phyloP scores from a whole-genome alignment of 1,140 invertebrate genomes.

The Leptestheria dahalacensis region DNA sequence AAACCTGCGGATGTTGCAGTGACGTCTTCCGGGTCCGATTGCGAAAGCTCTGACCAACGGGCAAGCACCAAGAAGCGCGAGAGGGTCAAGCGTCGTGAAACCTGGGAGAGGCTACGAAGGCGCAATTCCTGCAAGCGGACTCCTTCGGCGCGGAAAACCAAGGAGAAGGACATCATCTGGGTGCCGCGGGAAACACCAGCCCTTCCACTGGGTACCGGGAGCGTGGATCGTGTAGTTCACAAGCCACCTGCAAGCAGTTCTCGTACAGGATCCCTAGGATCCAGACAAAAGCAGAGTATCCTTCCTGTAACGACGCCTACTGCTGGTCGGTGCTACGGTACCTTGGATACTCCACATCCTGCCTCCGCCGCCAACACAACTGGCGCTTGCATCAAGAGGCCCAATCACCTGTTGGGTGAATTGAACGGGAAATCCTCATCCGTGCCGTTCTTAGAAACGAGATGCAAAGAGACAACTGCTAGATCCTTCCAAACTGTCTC shows the following conservation, averaged over 20 bases:
- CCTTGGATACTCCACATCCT: too few relatives aligned
- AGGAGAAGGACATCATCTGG: background rate
- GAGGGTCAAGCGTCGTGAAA: slow-evolving; percentile 7
- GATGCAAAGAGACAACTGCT: too few relatives aligned
- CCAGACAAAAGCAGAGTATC: too few relatives aligned
- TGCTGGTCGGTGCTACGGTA: too few relatives aligned
- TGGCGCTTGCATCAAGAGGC: too few relatives aligned
- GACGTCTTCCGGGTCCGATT: background rate
- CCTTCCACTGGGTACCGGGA: background rate
- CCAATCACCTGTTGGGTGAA: background rate
- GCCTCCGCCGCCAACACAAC: too few relatives aligned
- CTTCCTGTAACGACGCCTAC: too few relatives aligned
- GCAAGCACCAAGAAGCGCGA: background rate
- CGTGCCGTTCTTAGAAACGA: background rate
- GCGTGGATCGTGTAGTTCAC: background rate
- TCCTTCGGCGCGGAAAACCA: too few relatives aligned
- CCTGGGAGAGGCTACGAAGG: slow-evolving; percentile 14
- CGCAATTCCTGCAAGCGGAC: slow-evolving; percentile 14
- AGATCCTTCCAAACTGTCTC: background rate
- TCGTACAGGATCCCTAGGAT: background rate
- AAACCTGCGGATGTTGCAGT: background rate
- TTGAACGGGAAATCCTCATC: background rate
- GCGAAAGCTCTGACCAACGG: background rate
- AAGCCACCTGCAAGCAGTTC: background rate
- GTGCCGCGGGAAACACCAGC: background rate